A percentile compares a stretch with the other conserved stretches of the same genome.
These are phyloP conservation scores for Lasioglossum lativentre DNA, from an alignment of 2,888 invertebrate genomes.

Conservation along the genomic window DNA sequence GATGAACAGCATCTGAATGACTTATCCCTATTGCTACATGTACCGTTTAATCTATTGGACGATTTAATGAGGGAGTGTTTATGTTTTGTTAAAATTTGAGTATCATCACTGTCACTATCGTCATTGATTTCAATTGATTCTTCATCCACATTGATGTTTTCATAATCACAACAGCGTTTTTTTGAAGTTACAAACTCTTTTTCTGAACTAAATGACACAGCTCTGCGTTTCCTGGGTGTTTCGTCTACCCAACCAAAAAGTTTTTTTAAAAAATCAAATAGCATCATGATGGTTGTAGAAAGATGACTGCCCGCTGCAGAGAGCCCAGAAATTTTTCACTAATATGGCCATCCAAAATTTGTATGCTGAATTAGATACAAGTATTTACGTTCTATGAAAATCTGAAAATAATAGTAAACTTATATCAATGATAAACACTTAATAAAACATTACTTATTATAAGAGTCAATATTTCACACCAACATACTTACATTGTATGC, in stretches of 20 bases:
- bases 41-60: conserved; percentile 63
- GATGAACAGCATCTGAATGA: conserved; percentile 34
- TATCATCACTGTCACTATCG: conserved; percentile 68
- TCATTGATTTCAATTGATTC: conserved; percentile 59
- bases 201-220: conserved; percentile 59
- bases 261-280: conserved; percentile 77
- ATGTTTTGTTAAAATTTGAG: conserved; percentile 64
- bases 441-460: not conserved
- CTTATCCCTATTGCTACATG: conserved; percentile 46
- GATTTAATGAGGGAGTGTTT: conserved; percentile 49
- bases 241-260: conserved; percentile 77
- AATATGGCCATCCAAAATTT: conserved; percentile 59
- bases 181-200: conserved; percentile 68
- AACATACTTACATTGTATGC: conserved; percentile 45
- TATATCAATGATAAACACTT: not conserved
- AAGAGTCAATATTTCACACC: not conserved
- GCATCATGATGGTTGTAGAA: conserved; percentile 52
- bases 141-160: conserved; percentile 31
- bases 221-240: conserved; percentile 74
- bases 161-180: conserved; percentile 65
- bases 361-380: conserved; percentile 20
- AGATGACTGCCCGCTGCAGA: conserved; percentile 24
- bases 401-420: conserved; percentile 43
- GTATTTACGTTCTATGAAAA: conserved; percentile 3
- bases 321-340: conserved; percentile 23